A percentile compares a stretch with the other conserved stretches of the same genome.
These are phyloP conservation scores for Otus sunia DNA, from an alignment of 2,113 vertebrate species.

Conservation along the genomic window DNA sequence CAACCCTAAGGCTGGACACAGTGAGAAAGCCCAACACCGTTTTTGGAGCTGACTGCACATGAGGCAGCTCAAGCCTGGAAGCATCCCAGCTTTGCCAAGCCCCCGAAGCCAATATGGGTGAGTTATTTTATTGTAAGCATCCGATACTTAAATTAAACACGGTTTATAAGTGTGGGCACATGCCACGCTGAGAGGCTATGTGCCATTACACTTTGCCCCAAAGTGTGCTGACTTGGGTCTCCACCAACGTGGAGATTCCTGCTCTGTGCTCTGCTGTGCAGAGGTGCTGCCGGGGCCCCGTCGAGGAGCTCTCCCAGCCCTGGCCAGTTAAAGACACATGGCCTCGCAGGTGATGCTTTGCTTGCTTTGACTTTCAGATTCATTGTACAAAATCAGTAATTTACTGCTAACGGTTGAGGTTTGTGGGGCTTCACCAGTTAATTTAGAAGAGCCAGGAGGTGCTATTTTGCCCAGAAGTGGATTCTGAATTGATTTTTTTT, in stretches of 20 bases:
- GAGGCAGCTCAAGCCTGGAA: neutral
- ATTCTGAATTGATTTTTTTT: neutral
- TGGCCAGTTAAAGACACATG: rapidly evolving
- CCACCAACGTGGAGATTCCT: neutral
- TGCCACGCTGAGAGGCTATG: rapidly evolving
- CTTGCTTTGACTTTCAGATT: neutral
- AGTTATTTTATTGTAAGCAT: neutral
- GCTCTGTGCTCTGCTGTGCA: neutral
- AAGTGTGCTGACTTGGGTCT: neutral
- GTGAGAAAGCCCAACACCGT: rapidly evolving
- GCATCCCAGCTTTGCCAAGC: neutral
- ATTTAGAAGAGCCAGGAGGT: neutral
- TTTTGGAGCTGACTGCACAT: rapidly evolving
- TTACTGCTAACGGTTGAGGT: neutral
- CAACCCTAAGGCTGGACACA: neutral
- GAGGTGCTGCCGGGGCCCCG: neutral
- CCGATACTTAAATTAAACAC: neutral
- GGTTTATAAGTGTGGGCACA: rapidly evolving
- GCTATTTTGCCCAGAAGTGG: neutral
- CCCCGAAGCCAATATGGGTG: neutral
- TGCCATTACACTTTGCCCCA: neutral
- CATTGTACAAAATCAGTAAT: neutral
- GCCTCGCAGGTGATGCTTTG: neutral
- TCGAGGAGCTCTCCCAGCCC: neutral
- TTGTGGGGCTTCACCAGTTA: neutral